Evolutionary conservation across 2,113 vertebrate species (phyloP).

Genomic region (Cairina moschata): DNA sequence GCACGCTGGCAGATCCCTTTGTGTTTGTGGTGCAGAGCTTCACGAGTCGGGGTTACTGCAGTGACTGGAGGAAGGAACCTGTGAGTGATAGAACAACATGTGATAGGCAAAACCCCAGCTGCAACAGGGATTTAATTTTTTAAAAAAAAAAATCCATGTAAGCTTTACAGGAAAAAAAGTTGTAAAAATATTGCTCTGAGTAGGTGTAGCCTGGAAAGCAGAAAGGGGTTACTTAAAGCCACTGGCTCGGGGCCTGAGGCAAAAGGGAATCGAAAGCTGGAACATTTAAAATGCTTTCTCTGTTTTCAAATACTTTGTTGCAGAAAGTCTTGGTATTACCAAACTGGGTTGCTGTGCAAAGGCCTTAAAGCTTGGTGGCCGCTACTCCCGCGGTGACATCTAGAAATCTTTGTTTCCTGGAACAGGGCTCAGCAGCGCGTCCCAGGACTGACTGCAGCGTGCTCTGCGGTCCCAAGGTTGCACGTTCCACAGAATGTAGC

Average conservation of each 20-base stretch:
- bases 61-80: not conserved
- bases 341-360: not conserved
- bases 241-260: not conserved
- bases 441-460: not conserved
- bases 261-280: not conserved
- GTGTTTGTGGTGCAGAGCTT: not conserved
- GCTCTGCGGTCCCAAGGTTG: not conserved
- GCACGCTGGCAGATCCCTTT: not conserved
- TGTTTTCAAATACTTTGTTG: rapidly evolving
- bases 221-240: not conserved
- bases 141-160: not conserved
- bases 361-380: not conserved
- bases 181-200: not conserved
- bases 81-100: not conserved
- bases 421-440: rapidly evolving
- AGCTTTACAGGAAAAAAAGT: not conserved
- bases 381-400: not conserved
- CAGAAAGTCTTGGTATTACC: not conserved
- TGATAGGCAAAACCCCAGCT: not conserved
- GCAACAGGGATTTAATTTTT: not conserved
- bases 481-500: rapidly evolving
- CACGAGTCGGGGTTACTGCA: not conserved
- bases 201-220: not conserved
- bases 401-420: not conserved
- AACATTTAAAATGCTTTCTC: not conserved